These are phyloP conservation scores for Amphipyra berbera DNA, from an alignment of 2,888 invertebrate species.

Conservation along the genomic window DNA sequence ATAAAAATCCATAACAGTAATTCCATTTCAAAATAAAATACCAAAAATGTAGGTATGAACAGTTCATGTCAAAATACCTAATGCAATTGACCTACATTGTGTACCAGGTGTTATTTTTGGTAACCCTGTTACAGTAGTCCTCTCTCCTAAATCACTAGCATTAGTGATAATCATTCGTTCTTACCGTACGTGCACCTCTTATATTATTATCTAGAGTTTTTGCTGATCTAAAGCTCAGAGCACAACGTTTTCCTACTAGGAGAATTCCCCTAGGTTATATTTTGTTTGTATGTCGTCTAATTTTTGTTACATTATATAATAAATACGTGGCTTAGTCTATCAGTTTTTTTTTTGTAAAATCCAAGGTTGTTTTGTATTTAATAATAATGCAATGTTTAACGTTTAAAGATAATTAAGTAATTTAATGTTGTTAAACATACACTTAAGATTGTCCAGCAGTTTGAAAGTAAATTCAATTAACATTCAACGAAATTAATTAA, in stretches of 20 bases:
- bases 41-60: too few species aligned
- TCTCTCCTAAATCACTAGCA: slow-evolving; percentile 74
- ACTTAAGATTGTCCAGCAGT: slow-evolving; percentile 11
- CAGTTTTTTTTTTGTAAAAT: neutral
- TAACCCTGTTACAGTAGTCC: slow-evolving; percentile 67
- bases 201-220: slow-evolving; percentile 63
- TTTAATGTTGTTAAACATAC: slow-evolving; percentile 9
- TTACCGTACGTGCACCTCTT: slow-evolving; percentile 68
- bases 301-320: neutral
- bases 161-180: slow-evolving; percentile 76
- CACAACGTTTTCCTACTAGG: slow-evolving; percentile 45
- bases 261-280: slow-evolving; percentile 17
- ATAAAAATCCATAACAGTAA: too few species aligned
- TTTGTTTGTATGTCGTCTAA: slow-evolving; percentile 8
- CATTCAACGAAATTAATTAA: slow-evolving; percentile 41
- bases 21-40: too few species aligned
- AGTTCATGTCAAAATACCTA: slow-evolving; percentile 40
- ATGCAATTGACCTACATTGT: slow-evolving; percentile 54
- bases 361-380: neutral
- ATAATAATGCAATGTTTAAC: neutral
- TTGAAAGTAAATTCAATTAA: slow-evolving; percentile 32
- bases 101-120: slow-evolving; percentile 68
- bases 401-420: slow-evolving; percentile 1
- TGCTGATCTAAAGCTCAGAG: slow-evolving; percentile 51
- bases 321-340: neutral